Percentiles rank a stretch among this genome's conserved stretches.
phyloP scores from a whole-genome alignment of 2,888 invertebrate species.

The Ceriagrion tenellum region DNA sequence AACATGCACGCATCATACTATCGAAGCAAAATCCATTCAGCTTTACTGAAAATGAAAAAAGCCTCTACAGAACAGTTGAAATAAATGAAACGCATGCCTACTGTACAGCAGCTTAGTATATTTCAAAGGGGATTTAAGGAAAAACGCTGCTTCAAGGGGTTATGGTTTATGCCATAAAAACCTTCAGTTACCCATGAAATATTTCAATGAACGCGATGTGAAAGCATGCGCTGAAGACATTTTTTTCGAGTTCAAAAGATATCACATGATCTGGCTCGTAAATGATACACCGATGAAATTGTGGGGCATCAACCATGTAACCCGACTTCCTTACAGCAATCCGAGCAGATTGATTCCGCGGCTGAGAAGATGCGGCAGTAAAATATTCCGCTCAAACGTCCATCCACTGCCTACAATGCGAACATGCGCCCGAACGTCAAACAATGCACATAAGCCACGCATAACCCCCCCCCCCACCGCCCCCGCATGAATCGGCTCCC shows the following conservation, averaged over 20 bases:
- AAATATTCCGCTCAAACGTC: not conserved
- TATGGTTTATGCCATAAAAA: not conserved
- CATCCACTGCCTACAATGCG: not conserved
- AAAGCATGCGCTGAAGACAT: not conserved
- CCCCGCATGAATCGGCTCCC: not conserved
- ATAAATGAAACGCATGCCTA: too few species aligned
- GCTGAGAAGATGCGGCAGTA: not conserved
- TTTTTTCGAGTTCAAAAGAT: not conserved
- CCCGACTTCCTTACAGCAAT: not conserved
- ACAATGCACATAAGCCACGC: not conserved
- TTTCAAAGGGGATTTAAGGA: too few species aligned
- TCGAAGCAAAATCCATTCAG: too few species aligned
- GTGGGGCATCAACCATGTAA: not conserved
- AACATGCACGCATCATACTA: too few species aligned
- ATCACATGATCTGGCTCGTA: not conserved
- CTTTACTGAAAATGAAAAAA: too few species aligned
- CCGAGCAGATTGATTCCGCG: conserved; percentile 25
- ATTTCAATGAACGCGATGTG: not conserved
- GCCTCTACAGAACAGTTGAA: too few species aligned
- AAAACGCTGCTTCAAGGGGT: too few species aligned
- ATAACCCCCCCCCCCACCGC: too few species aligned
- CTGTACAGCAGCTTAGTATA: too few species aligned
- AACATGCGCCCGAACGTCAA: not conserved
- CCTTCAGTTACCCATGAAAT: not conserved
- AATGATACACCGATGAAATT: not conserved